These are phyloP conservation scores for Decapterus maruadsi DNA, from an alignment of 2,797 vertebrate genomes.

Conservation along the genomic window DNA sequence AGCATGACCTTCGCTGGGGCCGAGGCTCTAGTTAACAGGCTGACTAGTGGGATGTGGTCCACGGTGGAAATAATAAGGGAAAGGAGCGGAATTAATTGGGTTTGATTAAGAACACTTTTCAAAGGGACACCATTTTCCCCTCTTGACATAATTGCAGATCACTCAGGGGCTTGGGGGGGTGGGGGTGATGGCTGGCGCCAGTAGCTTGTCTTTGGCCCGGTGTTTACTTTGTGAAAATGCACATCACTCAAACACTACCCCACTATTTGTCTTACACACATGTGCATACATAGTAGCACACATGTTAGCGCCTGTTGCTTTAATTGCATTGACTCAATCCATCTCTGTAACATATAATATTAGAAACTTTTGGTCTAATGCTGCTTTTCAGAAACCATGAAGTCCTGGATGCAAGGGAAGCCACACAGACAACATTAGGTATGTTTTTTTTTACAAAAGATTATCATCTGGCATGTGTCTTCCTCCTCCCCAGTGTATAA, in stretches of 20 bases:
- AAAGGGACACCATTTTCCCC: slow-evolving; percentile 80
- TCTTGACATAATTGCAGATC: slow-evolving; percentile 84
- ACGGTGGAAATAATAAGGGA: slow-evolving; percentile 87
- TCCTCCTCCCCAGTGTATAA: background rate
- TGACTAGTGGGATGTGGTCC: slow-evolving; percentile 79
- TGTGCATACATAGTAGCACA: slow-evolving; percentile 1
- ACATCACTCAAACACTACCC: slow-evolving; percentile 49
- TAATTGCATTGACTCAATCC: background rate
- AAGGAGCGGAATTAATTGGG: slow-evolving; percentile 90
- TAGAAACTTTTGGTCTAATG: background rate
- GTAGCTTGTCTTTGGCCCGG: slow-evolving; percentile 68
- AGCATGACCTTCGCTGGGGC: slow-evolving; percentile 77
- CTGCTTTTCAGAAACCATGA: background rate
- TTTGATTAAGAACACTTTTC: slow-evolving; percentile 87
- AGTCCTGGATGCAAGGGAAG: background rate
- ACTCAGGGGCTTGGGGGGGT: slow-evolving; percentile 56
- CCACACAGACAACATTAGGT: background rate
- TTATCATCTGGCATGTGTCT: background rate
- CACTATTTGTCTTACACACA: too few relatives aligned
- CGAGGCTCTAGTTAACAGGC: slow-evolving; percentile 83
- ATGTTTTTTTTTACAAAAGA: background rate
- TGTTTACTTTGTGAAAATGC: slow-evolving; percentile 53
- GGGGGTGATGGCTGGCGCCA: slow-evolving; percentile 81
- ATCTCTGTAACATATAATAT: background rate
- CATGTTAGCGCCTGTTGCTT: slow-evolving; percentile 24